phyloP scores from a whole-genome alignment of 2,888 invertebrate species.

The Hydropsyche betteni region DNA sequence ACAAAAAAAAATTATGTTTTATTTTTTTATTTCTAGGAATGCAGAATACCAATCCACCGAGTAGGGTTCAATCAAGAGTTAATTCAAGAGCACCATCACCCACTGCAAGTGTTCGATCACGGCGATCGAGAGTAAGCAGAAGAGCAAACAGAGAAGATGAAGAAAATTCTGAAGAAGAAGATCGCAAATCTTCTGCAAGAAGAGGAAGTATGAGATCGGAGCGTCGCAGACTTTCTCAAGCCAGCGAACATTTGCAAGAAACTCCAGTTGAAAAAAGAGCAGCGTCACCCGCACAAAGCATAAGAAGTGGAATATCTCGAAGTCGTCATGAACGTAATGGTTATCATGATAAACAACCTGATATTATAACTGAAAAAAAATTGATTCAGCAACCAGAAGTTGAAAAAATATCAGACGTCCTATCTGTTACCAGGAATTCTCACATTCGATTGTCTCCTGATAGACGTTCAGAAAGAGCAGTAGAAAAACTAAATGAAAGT shows the following conservation, averaged over 20 bases:
- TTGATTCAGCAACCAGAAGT: slow-evolving; percentile 4
- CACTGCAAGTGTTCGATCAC: slow-evolving; percentile 74
- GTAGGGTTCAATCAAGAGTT: slow-evolving; percentile 67
- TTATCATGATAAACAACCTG: slow-evolving; percentile 51
- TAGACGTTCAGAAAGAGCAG: neutral
- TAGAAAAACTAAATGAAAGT: slow-evolving; percentile 47
- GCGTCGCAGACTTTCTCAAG: slow-evolving; percentile 45
- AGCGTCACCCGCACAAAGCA: slow-evolving; percentile 7
- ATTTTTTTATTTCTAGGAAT: slow-evolving; percentile 57
- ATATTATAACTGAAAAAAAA: slow-evolving; percentile 47
- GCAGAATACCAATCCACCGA: slow-evolving; percentile 57
- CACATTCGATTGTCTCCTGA: neutral
- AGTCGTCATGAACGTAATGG: slow-evolving; percentile 26
- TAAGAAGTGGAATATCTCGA: slow-evolving; percentile 10
- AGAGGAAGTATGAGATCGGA: slow-evolving; percentile 47
- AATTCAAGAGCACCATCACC: slow-evolving; percentile 75
- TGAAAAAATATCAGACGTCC: slow-evolving; percentile 40
- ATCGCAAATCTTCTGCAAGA: slow-evolving; percentile 51
- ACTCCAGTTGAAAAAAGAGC: slow-evolving; percentile 25
- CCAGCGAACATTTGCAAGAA: slow-evolving; percentile 55
- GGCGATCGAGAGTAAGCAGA: slow-evolving; percentile 72
- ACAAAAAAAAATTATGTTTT: neutral
- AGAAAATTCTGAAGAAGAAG: slow-evolving; percentile 61
- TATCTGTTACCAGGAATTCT: slow-evolving; percentile 43
- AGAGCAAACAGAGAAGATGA: slow-evolving; percentile 62